These are phyloP conservation scores for Mareca strepera DNA, from an alignment of 2,797 vertebrate genomes.

Conservation along the genomic window DNA sequence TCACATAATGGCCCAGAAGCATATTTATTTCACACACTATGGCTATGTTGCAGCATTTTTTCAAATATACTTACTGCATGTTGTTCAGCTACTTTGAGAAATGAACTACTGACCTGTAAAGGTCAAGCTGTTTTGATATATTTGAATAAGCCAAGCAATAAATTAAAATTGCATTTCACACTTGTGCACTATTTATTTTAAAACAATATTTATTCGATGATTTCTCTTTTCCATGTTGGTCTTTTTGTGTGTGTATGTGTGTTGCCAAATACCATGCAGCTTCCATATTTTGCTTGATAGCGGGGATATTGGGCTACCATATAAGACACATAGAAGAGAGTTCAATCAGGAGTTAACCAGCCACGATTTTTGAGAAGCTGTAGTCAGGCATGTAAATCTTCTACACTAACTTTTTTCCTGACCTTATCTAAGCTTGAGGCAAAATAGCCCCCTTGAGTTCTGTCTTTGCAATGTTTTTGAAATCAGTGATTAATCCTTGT, in stretches of 20 bases:
- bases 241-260: background rate
- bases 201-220: background rate
- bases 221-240: background rate
- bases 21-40: background rate
- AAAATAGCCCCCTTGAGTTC: background rate
- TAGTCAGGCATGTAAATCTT: background rate
- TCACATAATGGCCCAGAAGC: background rate
- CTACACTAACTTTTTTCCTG: background rate
- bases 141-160: constrained; percentile 44
- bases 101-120: background rate
- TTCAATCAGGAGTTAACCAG: background rate
- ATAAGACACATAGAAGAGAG: background rate
- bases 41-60: background rate
- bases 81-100: constrained; percentile 3
- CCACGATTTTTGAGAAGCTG: background rate
- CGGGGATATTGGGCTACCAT: background rate
- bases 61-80: background rate
- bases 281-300: background rate
- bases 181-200: background rate
- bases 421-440: background rate
- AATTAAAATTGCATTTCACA: background rate
- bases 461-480: background rate
- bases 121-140: constrained; percentile 5
- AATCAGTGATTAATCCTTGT: background rate
- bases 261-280: background rate